Percentiles rank a stretch among this genome's conserved stretches.
These are phyloP conservation scores for Telmatochromis bifrenatus DNA, from an alignment of 2,113 vertebrate species.

Conservation along the genomic window DNA sequence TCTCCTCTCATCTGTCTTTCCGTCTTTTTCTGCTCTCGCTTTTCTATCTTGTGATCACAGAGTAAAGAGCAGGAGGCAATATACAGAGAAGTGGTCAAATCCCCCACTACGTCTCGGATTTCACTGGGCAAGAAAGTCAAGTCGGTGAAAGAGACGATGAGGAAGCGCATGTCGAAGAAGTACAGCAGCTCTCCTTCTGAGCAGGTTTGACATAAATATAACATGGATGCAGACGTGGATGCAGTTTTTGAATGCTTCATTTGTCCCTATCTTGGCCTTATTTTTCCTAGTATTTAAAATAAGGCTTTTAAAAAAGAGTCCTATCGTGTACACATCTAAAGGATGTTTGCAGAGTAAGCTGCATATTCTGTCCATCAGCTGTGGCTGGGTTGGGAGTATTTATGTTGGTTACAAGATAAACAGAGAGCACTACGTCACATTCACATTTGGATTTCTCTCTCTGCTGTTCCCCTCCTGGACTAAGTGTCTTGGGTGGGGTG, in stretches of 20 bases:
- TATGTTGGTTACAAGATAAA: constrained; percentile 66
- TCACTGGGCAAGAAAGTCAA: constrained; percentile 98
- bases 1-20: neutral
- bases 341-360: constrained; percentile 28
- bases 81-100: constrained; percentile 92
- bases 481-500: constrained; percentile 30
- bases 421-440: constrained; percentile 12
- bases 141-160: constrained; percentile 98
- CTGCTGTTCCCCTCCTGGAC: constrained; percentile 6
- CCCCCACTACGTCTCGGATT: constrained; percentile 89
- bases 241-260: neutral
- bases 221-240: neutral
- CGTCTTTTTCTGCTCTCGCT: neutral
- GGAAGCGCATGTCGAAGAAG: constrained; percentile 98
- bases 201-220: constrained; percentile 74
- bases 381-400: constrained; percentile 48
- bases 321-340: constrained; percentile 6
- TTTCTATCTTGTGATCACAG: constrained; percentile 42
- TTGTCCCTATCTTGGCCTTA: neutral
- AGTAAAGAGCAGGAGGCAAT: constrained; percentile 87
- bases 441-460: neutral
- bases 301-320: neutral
- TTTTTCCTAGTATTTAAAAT: neutral
- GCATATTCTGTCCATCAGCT: constrained; percentile 31
- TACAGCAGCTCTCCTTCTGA: constrained; percentile 90